Evolutionary conservation across 2,888 invertebrate genomes (phyloP).

Genomic region (Drosophila paramelanica): DNA sequence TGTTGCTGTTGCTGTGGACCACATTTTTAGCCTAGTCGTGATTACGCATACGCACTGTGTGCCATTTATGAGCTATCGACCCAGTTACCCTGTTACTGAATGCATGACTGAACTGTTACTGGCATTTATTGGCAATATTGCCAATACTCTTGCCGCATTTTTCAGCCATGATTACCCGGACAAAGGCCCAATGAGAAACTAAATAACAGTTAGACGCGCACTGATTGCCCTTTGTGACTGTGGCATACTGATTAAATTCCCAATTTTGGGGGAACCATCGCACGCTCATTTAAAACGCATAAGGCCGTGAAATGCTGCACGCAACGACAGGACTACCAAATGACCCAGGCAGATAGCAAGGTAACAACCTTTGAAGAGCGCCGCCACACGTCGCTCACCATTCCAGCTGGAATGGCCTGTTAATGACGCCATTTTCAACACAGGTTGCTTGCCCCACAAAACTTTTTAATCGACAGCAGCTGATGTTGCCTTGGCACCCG

Average conservation of each 20-base stretch:
- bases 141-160: background rate
- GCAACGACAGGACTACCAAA: slow-evolving; percentile 51
- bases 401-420: slow-evolving; percentile 73
- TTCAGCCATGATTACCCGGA: slow-evolving; percentile 23
- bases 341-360: slow-evolving; percentile 41
- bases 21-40: slow-evolving; percentile 1
- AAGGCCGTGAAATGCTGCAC: slow-evolving; percentile 58
- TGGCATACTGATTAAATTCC: slow-evolving; percentile 61
- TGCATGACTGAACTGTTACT: slow-evolving; percentile 29
- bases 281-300: slow-evolving; percentile 66
- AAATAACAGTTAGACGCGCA: slow-evolving; percentile 42
- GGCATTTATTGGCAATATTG: slow-evolving; percentile 20
- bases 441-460: slow-evolving; percentile 44
- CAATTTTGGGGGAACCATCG: slow-evolving; percentile 45
- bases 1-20: slow-evolving; percentile 23
- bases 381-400: slow-evolving; percentile 41
- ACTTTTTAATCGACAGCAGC: slow-evolving; percentile 40
- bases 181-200: slow-evolving; percentile 23
- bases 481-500: slow-evolving; percentile 35
- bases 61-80: slow-evolving; percentile 31
- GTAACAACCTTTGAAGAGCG: background rate
- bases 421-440: slow-evolving; percentile 77
- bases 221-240: slow-evolving; percentile 45
- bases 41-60: slow-evolving; percentile 34
- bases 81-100: slow-evolving; percentile 23